phyloP scores from a whole-genome alignment of 2,888 invertebrate species.

The Himalopsyche tibetana region DNA sequence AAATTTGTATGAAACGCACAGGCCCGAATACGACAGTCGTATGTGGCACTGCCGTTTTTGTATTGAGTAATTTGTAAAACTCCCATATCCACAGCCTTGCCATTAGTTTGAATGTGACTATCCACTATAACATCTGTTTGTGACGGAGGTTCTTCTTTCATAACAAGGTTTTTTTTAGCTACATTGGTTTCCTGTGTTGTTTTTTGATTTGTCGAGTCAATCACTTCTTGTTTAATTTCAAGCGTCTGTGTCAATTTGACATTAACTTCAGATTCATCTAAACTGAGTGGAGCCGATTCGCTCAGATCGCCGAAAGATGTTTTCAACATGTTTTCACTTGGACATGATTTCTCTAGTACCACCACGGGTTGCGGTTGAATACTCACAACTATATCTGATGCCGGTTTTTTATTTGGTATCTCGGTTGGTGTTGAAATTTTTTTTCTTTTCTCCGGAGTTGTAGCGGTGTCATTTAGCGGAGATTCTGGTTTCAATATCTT shows the following conservation, averaged over 20 bases:
- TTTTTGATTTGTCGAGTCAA: neutral
- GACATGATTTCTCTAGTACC: neutral
- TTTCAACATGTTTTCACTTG: neutral
- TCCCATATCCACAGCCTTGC: slow-evolving; percentile 47
- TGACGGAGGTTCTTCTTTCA: neutral
- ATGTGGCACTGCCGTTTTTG: slow-evolving; percentile 22
- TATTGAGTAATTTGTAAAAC: slow-evolving; percentile 43
- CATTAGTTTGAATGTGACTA: neutral
- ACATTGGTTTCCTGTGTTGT: neutral
- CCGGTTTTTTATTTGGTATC: neutral
- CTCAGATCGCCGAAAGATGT: neutral
- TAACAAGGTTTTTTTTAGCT: neutral
- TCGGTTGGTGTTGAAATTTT: neutral
- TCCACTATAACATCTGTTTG: neutral
- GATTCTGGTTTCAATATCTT: neutral
- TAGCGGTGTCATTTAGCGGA: neutral
- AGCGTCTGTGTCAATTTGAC: neutral
- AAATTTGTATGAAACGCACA: slow-evolving; percentile 70
- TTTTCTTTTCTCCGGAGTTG: slow-evolving; percentile 20
- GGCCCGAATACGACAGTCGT: slow-evolving; percentile 67
- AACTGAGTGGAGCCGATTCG: neutral
- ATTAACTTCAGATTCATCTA: neutral
- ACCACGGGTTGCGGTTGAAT: neutral
- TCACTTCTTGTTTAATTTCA: neutral
- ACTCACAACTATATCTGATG: neutral